phyloP scores from a whole-genome alignment of 2,797 vertebrate species.

The Neosalanx taihuensis region DNA sequence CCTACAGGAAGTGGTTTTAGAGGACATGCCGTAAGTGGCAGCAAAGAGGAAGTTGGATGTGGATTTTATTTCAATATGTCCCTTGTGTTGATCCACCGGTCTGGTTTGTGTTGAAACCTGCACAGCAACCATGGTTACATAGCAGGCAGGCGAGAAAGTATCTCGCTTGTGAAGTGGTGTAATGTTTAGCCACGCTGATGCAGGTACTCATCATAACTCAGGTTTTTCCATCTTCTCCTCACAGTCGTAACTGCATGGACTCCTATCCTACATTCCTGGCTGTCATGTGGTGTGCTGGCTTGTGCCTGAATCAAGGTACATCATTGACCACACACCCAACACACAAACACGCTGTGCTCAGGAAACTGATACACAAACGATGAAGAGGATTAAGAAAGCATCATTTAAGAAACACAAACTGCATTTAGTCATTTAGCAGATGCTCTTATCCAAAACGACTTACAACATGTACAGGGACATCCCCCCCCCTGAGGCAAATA shows the following conservation, averaged over 20 bases:
- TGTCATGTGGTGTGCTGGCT: slow-evolving; percentile 89
- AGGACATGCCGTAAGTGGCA: neutral
- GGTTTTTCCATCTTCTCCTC: slow-evolving; percentile 21
- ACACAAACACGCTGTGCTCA: neutral
- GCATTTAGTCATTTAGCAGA: too few species aligned
- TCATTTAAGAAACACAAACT: neutral
- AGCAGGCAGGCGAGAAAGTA: neutral
- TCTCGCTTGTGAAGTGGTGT: neutral
- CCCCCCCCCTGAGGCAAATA: too few species aligned
- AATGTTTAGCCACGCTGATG: neutral
- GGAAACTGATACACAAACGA: too few species aligned
- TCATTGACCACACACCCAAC: neutral
- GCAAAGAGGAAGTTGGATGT: too few species aligned
- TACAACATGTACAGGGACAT: too few species aligned
- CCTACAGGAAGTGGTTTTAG: neutral
- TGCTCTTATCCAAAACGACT: too few species aligned
- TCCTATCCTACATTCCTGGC: slow-evolving; percentile 90
- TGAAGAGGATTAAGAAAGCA: neutral
- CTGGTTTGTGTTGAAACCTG: neutral
- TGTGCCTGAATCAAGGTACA: slow-evolving; percentile 94
- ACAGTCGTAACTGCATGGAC: slow-evolving; percentile 92
- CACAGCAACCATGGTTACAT: neutral
- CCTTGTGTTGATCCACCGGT: neutral
- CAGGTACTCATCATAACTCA: neutral
- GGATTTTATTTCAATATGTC: too few species aligned